Base-by-base conservation (phyloP, 2,888 invertebrate species). In the Caenorhabditis sinica region DNA sequence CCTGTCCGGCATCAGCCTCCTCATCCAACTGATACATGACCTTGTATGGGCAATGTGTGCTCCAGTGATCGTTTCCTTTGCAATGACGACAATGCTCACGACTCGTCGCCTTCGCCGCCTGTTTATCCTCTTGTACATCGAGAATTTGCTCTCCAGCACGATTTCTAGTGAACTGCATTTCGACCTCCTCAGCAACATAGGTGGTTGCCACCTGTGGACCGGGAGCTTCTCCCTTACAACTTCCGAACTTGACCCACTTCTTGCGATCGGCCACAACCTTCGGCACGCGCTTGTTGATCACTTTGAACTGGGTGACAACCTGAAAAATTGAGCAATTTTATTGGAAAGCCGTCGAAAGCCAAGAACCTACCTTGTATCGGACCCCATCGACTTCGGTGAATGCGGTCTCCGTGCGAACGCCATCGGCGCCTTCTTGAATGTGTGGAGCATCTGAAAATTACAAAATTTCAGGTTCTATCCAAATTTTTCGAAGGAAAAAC, bases 41-140 rank as follows among this genome's bases (percentile, higher is more conserved):
- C 94, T 97, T 98, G 95, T 96, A 98, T 0, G 99, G 99, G 95
- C 99, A 99, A 93, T 96, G 96, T 53, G 97, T 95, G 45, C 98
- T 97, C 97, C 98, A 99, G 95, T 99, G 99, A 93, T 98, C 98
- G 56, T 92, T 91, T 73, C 90, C 89, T 85, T 92, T 93, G 83
- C 92, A 92, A 82, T 90, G 88, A 80, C 93, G 92, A 82, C 92
- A 92, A 82, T 91, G 92, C 79, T 88, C 89, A 43, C 89, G 86
- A 56, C 82, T 85, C 2, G 87, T 86, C 13, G 88, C 66, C 81
- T 89, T 89, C 28, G 86, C 85, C 6, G 80, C 61, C 49, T 85
- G 81, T 49, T 85, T 85, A 30, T 85, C 85, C 49, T 85, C 94
- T 93, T 93, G 94, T 92, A 89, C 94, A 93, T 90, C 94, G 90